Base-by-base conservation (phyloP, 2,888 invertebrate genomes). In the Tineola bisselliella region DNA sequence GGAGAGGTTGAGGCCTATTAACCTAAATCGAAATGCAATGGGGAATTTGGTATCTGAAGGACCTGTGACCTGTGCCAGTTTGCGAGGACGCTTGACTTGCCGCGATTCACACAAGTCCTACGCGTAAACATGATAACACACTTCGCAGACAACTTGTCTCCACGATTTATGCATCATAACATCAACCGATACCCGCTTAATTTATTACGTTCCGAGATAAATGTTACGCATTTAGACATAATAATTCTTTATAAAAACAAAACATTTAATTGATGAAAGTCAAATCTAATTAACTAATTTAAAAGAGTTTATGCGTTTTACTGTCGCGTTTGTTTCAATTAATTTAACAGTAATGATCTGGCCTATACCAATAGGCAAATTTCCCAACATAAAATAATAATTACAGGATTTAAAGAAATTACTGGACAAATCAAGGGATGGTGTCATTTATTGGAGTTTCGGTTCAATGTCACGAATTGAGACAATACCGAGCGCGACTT, bases 391-490 rank as follows among this genome's bases (percentile, higher is more conserved):
- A n/a, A n/a, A n/a, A n/a, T n/a, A n/a, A n/a, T n/a, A 54, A 64
- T 64, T 63, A 43, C 65, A 88, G 88, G 79, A 84, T 12, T 72
- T 88, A 65, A 77, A 86, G 67, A 68, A 71, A 11, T 70, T 86
- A 54, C 64, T 88, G 61, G 86, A 88, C 65, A 77, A 76, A 30
- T 82, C 87, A 0, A 68, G 70, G 13, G 81, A 88, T 61, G 89
- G 89, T 12, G 81, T 89, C 19, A 87, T 90, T 62, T 90, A 88
- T 69, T 88, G 90, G 77, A 89, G 88, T 64, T 88, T 90, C 66
- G 90, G 90, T 10, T 90, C 90, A 6, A 88, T 90, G 84, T 77
- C 90, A 0, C 73, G 83, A 18, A 87, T 88, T 38, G 89, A 89
- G 69, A 86, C 87, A 0, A 87, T 90, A 64, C 84, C 89, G 0